These are phyloP conservation scores for Patella pellucida DNA, from an alignment of 2,888 invertebrate genomes.

Conservation along the genomic window DNA sequence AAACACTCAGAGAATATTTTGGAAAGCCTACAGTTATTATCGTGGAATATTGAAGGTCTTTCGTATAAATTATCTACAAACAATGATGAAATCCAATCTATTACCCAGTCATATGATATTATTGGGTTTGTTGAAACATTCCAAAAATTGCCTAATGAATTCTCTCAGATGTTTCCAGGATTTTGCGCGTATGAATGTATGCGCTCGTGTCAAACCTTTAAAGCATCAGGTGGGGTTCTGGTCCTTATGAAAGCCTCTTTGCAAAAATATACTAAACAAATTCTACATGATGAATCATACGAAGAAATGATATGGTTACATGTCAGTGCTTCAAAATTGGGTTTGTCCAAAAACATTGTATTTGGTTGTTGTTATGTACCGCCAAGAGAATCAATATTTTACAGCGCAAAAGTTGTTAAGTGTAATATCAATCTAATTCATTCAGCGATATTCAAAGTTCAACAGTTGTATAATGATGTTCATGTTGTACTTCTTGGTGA, in stretches of 20 bases:
- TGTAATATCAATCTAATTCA: background rate
- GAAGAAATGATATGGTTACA: conserved; percentile 9
- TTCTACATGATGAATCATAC: background rate
- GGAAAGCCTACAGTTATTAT: background rate
- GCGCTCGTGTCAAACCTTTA: background rate
- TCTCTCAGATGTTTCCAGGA: background rate
- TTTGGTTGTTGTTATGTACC: conserved; percentile 3
- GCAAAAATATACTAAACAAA: background rate
- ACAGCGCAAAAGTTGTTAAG: background rate
- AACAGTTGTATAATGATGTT: background rate
- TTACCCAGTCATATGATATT: background rate
- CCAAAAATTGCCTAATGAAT: background rate
- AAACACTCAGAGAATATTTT: background rate
- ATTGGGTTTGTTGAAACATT: conserved; percentile 1
- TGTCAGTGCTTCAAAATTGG: background rate
- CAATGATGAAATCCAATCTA: background rate
- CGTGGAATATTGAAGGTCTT: conserved; percentile 2
- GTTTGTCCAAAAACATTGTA: background rate
- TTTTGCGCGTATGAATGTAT: background rate
- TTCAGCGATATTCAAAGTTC: background rate
- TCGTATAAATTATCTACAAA: background rate
- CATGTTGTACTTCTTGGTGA: background rate
- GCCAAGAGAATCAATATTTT: background rate
- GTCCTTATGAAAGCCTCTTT: background rate
- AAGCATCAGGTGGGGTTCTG: background rate